phyloP scores from a whole-genome alignment of 1,140 invertebrate species.

The Ceratina japonica region DNA sequence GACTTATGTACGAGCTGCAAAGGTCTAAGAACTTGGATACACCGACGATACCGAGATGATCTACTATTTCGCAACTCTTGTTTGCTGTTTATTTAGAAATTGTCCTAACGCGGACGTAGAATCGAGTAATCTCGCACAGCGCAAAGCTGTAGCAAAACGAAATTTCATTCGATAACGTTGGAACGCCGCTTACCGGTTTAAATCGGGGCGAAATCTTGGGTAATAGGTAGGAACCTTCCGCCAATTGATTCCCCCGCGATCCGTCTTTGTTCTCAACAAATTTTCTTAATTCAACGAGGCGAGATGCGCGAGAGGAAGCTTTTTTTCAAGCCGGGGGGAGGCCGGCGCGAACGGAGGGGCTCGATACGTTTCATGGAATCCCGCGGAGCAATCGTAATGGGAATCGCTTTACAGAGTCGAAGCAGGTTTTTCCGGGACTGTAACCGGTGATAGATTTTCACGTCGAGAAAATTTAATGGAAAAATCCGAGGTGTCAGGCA shows the following conservation, averaged over 20 bases:
- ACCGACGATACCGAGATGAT: constrained; percentile 56
- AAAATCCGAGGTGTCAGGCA: constrained; percentile 78
- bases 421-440: constrained; percentile 71
- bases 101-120: too few species aligned
- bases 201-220: too few species aligned
- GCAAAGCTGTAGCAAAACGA: too few species aligned
- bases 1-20: constrained; percentile 60
- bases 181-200: too few species aligned
- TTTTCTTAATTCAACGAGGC: constrained; percentile 36
- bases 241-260: background rate
- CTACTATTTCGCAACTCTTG: constrained; percentile 44
- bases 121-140: too few species aligned
- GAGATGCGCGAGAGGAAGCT: background rate
- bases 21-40: constrained; percentile 73
- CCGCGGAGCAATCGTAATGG: constrained; percentile 72
- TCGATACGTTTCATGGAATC: constrained; percentile 67
- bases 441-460: constrained; percentile 78
- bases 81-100: constrained; percentile 27
- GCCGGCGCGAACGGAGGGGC: constrained; percentile 17
- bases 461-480: constrained; percentile 79
- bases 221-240: too few species aligned
- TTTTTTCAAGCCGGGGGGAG: background rate
- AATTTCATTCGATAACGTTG: too few species aligned
- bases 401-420: constrained; percentile 69
- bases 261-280: background rate